Evolutionary conservation across 2,888 invertebrate genomes (phyloP).

Genomic region (Arge pagana): DNA sequence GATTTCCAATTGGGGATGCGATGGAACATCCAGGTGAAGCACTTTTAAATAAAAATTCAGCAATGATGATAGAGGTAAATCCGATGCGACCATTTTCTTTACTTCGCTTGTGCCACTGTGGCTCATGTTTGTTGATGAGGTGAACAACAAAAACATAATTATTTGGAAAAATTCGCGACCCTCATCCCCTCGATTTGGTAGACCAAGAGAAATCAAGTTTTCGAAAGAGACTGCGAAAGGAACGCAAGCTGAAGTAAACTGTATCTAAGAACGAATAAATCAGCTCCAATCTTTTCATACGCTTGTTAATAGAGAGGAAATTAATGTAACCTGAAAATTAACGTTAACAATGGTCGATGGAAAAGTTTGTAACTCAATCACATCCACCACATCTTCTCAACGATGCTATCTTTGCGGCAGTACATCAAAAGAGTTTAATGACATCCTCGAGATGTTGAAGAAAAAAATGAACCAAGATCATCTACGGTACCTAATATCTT

Average conservation of each 20-base stretch:
- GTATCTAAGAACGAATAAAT: constrained; percentile 21
- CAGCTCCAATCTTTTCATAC: constrained; percentile 19
- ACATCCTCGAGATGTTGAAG: constrained; percentile 25
- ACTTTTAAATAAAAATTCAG: constrained; percentile 12
- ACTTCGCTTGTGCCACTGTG: constrained; percentile 8
- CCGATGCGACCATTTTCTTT: constrained; percentile 10
- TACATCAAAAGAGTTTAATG: constrained; percentile 30
- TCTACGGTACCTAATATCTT: constrained; percentile 7
- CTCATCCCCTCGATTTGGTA: constrained; percentile 8
- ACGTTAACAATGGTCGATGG: constrained; percentile 31
- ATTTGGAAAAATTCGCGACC: constrained; percentile 7
- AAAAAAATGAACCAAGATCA: constrained; percentile 9
- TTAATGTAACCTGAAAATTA: constrained; percentile 25
- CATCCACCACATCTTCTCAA: constrained; percentile 29
- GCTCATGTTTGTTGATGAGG: constrained; percentile 9
- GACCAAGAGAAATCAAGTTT: constrained; percentile 12
- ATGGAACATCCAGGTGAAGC: constrained; percentile 7
- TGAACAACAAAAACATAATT: neutral
- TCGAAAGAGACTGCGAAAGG: constrained; percentile 9
- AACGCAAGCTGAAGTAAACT: constrained; percentile 12
- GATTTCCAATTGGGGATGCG: constrained; percentile 14
- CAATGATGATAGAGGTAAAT: constrained; percentile 7
- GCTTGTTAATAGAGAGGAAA: constrained; percentile 25
- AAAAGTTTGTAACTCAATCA: constrained; percentile 32
- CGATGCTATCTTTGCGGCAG: constrained; percentile 29